Evolutionary conservation across 2,888 invertebrate genomes (phyloP), one percentile per base, ranked within the genome.

Genomic region (Biston betularia): DNA sequence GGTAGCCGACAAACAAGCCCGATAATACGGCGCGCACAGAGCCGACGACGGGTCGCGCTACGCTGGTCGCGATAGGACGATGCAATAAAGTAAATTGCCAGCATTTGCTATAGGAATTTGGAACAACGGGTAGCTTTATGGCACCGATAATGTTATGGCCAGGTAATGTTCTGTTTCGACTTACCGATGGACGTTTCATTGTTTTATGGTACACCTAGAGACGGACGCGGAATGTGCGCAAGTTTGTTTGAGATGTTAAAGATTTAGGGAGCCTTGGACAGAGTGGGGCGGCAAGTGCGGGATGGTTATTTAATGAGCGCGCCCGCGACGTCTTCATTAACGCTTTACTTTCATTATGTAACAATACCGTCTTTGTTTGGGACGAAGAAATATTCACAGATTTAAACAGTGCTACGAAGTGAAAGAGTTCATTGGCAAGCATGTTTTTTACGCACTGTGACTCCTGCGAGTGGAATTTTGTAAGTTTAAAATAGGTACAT

Each of bases 1-100:
- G 40, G 50, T 24, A 15, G 52, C 44, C 40, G 38, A 59, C 50
- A 54, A 63, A 63, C 45, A 14, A 40, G 46, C 12, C 38, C 12
- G 52, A 44, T 24, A 44, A 55, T 40, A 24, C 9, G 45, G 68
- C 62, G 57, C 57, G 61, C 61, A 54, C 50, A 65, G 52, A 65
- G 63, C 63, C 68, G 67, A 63, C 76, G 75, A 80, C 75, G 76
- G 88, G 69, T 85, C 89, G 67, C 54, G 48, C 63, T 63, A 68
- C 65, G 56, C 72, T 87, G 88, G 89, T 71, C 74, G 78, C 75
- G 83, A 86, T 85, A 83, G 84, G 83, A 75, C 82, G 84, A 78
- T 88, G 91, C 88, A 90, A 92, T 92, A 93, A 93, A 91, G 87
- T 88, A 92, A 92, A 92, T 92, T 89, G 90, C 87, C 83, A 88